Base-by-base conservation (phyloP, 2,797 vertebrate genomes). In the Tragopan temminckii region DNA sequence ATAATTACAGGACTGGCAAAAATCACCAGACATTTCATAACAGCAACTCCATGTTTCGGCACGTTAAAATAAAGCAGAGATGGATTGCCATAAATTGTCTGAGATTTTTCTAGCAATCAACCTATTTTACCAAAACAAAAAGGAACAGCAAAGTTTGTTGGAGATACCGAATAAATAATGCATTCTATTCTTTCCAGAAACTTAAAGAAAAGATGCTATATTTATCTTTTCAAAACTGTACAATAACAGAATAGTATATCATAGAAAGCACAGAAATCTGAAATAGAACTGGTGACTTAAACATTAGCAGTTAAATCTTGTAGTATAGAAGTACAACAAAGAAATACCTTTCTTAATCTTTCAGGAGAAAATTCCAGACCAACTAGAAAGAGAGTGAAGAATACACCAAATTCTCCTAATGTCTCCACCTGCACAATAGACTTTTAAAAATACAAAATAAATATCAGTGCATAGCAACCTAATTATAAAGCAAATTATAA, bases 361-460 rank as follows among this genome's bases (percentile, higher is more conserved):
- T 99, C 99, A 27, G 99, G 99, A 76, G 99, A 99, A 96, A 99
- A 99, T 95, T 99, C 99, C 91, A 99, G 95, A 72, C 99, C 99
- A 52, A 99, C 99, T 62, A 99, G 97, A 94, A 99, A 99, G 46
- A 99, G 98, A 25, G 99, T 99, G 94, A 99, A 99, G 98, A 99
- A 99, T 21, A 99, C 99, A 11, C 99, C 99, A 82, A 99, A 97
- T 92, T 99, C 99, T 88, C 99, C 99, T 63, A 99, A 94, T 0
- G 99, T 99, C 96, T 99, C 99, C 96, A 99, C 99, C 97, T 99
- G 99, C 31, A 99, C 99, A 98, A 99, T 99, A 50, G 99, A 99
- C 99, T 99, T 97, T 35, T 82, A 71, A 83, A 82, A 95, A 62
- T 86, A 45, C 43, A 67, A 24, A 7, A 18, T 7, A 46, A 52